Conservation (phyloP, 1,140 invertebrate genomes). For the Apocrypta bakeri region DNA sequence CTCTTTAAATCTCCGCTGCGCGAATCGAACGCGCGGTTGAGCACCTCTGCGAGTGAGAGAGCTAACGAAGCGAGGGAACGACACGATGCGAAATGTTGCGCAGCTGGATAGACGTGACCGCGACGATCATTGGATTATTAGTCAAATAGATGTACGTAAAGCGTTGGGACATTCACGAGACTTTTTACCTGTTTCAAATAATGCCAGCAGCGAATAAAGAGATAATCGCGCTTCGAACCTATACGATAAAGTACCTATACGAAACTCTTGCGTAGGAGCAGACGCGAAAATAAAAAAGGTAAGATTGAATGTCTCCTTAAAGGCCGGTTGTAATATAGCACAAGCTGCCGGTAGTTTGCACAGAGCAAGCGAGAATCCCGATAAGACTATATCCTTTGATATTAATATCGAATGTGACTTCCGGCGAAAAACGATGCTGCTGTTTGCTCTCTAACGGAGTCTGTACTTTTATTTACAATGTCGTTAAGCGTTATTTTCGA, state of each 20-base stretch:
- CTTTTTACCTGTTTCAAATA: neutral
- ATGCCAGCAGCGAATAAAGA: too few species aligned
- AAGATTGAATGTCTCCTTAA: neutral
- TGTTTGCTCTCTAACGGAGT: too few species aligned
- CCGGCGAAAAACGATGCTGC: constrained; percentile 46
- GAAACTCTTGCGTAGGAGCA: too few species aligned
- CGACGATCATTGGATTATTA: constrained; percentile 8
- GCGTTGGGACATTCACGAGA: neutral
- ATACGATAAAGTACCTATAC: too few species aligned
- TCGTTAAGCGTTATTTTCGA: too few species aligned
- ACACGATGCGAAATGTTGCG: constrained; percentile 4
- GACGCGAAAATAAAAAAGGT: neutral
- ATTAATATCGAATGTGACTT: constrained; percentile 62
- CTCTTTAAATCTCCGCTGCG: neutral
- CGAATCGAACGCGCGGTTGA: neutral
- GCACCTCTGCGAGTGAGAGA: neutral
- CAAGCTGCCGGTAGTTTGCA: neutral
- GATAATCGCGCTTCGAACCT: too few species aligned
- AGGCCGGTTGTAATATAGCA: neutral
- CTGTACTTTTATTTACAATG: too few species aligned
- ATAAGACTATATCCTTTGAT: constrained; percentile 69
- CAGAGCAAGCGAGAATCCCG: constrained; percentile 42
- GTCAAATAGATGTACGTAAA: neutral
- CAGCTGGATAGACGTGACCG: constrained; percentile 10
- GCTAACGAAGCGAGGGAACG: neutral